These are phyloP conservation scores for Sarcophaga subvicina DNA, from an alignment of 2,888 invertebrate genomes.

Conservation along the genomic window DNA sequence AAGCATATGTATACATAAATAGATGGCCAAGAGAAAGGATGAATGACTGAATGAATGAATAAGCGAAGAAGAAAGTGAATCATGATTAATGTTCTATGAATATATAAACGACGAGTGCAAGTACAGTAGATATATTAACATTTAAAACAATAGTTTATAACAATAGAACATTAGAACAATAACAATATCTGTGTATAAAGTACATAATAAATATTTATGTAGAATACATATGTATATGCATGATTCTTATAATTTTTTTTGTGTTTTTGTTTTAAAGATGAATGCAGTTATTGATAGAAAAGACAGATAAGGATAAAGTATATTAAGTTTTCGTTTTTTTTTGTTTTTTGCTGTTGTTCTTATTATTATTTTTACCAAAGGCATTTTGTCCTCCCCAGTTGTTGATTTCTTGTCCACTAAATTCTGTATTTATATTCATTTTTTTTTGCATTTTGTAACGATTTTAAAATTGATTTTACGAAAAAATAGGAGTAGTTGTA, in stretches of 20 bases:
- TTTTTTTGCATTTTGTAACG: constrained; percentile 7
- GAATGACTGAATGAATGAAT: constrained; percentile 30
- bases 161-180: constrained; percentile 52
- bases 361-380: constrained; percentile 88
- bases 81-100: background rate
- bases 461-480: constrained; percentile 39
- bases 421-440: constrained; percentile 85
- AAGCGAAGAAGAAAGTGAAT: background rate
- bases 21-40: constrained; percentile 7
- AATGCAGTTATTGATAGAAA: constrained; percentile 54
- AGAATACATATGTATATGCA: background rate
- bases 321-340: constrained; percentile 3
- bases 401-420: constrained; percentile 95
- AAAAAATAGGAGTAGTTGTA: constrained; percentile 33
- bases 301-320: constrained; percentile 54
- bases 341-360: constrained; percentile 46
- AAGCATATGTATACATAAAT: background rate
- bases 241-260: background rate
- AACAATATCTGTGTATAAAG: constrained; percentile 36
- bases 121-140: background rate
- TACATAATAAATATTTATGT: background rate
- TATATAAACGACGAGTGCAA: background rate
- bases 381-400: constrained; percentile 94
- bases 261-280: background rate
- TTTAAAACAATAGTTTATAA: constrained; percentile 49